A percentile compares a stretch with the other conserved stretches of the same genome.
Evolutionary conservation across 1,140 invertebrate species (phyloP).

Genomic region (Aleiodes sp.): DNA sequence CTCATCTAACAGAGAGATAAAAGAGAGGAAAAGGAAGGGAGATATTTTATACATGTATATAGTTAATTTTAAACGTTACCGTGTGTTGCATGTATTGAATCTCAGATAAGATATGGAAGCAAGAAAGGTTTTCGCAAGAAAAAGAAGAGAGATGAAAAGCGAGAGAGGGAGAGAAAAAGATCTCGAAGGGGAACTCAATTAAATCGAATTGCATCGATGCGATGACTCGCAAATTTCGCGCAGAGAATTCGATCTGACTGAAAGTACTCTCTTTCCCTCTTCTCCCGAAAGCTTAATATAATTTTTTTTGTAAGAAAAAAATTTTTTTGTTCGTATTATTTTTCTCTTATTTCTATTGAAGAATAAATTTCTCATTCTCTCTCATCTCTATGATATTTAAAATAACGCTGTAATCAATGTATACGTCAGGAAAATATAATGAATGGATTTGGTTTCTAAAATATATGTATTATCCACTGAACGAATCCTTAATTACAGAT

Average conservation of each 20-base stretch:
- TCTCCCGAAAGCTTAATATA: background rate
- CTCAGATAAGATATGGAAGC: constrained; percentile 33
- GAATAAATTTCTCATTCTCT: constrained; percentile 3
- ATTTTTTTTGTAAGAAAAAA: constrained; percentile 12
- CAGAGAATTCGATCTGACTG: constrained; percentile 32
- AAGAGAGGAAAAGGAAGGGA: background rate
- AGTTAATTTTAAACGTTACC: constrained; percentile 23
- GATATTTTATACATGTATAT: constrained; percentile 21
- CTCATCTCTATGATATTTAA: background rate
- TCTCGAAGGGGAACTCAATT: constrained; percentile 38
- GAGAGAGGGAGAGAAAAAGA: constrained; percentile 1
- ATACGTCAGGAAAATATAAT: constrained; percentile 23
- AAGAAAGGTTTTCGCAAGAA: background rate
- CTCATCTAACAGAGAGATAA: background rate
- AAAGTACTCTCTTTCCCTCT: constrained; percentile 22
- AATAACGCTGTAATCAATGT: constrained; percentile 27
- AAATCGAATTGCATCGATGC: constrained; percentile 40
- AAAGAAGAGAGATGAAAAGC: background rate
- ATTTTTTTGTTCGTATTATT: constrained; percentile 1
- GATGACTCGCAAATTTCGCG: constrained; percentile 39
- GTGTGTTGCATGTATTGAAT: constrained; percentile 38
- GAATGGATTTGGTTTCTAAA: constrained; percentile 7
- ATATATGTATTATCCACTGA: constrained; percentile 33
- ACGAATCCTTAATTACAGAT: constrained; percentile 38
- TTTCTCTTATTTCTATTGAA: constrained; percentile 12